Base-by-base conservation (phyloP, 2,797 vertebrate genomes). In the Enteromius fasciolatus region DNA sequence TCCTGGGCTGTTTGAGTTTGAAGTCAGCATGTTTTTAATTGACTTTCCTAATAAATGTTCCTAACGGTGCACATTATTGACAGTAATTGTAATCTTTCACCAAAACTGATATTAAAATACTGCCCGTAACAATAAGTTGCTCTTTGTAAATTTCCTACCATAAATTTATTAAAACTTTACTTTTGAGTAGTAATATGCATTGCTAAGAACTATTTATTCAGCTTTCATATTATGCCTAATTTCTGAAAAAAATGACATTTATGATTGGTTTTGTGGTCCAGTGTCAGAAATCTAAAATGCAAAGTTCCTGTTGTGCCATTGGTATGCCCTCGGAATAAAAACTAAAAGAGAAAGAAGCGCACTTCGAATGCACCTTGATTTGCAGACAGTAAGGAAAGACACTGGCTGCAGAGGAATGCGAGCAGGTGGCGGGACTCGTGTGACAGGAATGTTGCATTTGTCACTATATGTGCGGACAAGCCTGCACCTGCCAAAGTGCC, bases 371-470 rank as follows among this genome's bases (percentile, higher is more conserved):
- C 59, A 14, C 57, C 74, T 31, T 44, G 39, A 63, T 5, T 11
- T 63, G 17, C 23, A 63, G 39, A 70, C 78, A 23, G 52, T 69
- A 61, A 80, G 52, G 11, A 74, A 80, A 81, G 36, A 36, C 25
- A 78, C 78, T 68, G 61, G 68, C 78, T 63, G 28, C 52, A 52
- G n/a, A 18, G 81, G 83, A 86, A 84, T 84, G 87, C 18, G 50
- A 85, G 66, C 87, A 88, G 85, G 67, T 86, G 87, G 68, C 39
- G 52, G 50, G 70, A 79, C 80, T 84, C 9, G 83, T 82, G 80
- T 76, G 85, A 83, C 85, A 52, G 78, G 87, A 88, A 85, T 86
- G 83, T 70, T 57, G 54, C 68, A 76, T 86, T 80, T 86, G 85
- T 83, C 77, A 50, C 64, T 25, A 31, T 28, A 39, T 28, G 50